Conservation (phyloP, 2,113 vertebrate species). For the Ammodytes dubius region DNA sequence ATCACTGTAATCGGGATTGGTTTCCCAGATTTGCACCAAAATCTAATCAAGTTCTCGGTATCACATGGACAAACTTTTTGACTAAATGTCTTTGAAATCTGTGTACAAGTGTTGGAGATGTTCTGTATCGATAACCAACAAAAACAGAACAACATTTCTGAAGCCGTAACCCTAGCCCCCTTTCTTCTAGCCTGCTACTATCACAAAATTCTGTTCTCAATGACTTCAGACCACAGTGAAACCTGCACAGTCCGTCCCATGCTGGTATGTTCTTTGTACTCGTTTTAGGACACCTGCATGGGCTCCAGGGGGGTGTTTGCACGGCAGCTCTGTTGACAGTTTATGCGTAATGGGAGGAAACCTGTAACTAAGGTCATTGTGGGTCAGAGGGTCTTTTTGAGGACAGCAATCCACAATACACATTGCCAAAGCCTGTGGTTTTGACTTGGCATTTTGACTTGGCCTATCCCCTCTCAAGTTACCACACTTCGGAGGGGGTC, state of each 20-base stretch:
- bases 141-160: neutral
- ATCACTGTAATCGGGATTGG: neutral
- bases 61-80: neutral
- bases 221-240: neutral
- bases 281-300: conserved; percentile 2
- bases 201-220: neutral
- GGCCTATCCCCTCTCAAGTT: too few relatives aligned
- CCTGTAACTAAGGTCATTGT: conserved; percentile 20
- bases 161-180: too few relatives aligned
- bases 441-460: conserved; percentile 2
- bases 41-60: neutral
- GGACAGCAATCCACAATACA: conserved; percentile 14
- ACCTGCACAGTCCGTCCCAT: neutral
- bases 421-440: neutral
- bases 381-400: conserved; percentile 15
- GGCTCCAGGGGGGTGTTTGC: conserved; percentile 23
- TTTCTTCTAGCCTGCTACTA: neutral
- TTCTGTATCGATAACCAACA: neutral
- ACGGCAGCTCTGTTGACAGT: conserved; percentile 53
- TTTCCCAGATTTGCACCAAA: neutral
- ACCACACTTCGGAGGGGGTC: neutral
- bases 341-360: conserved; percentile 41
- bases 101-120: neutral
- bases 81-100: neutral
- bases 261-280: neutral